phyloP scores from a whole-genome alignment of 2,888 invertebrate species.

The Apeira syringaria region DNA sequence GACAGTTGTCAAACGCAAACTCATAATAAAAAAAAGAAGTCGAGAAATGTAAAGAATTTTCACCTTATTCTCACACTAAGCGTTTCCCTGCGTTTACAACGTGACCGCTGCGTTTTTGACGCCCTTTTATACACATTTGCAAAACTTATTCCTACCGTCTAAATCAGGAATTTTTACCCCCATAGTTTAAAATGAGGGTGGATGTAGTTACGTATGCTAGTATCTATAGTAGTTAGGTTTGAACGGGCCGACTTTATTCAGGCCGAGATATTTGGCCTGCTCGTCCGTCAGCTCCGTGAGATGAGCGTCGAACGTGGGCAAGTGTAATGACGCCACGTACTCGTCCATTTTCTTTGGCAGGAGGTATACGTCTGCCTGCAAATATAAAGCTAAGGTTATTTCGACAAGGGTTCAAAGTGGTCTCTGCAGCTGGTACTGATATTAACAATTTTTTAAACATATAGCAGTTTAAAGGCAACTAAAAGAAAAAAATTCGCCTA shows the following conservation, averaged over 20 bases:
- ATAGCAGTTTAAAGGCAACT: too few relatives aligned
- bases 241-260: slow-evolving; percentile 98
- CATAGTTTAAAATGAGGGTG: background rate
- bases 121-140: slow-evolving; percentile 16
- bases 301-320: slow-evolving; percentile 98
- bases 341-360: slow-evolving; percentile 99
- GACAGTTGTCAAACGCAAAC: too few relatives aligned
- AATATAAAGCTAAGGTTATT: too few relatives aligned
- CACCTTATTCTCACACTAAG: background rate
- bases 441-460: too few relatives aligned
- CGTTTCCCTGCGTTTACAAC: slow-evolving; percentile 16
- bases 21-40: too few relatives aligned
- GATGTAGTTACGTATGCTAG: slow-evolving; percentile 36
- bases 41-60: too few relatives aligned
- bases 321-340: slow-evolving; percentile 97
- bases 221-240: slow-evolving; percentile 99
- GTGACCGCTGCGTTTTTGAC: slow-evolving; percentile 20
- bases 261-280: slow-evolving; percentile 98
- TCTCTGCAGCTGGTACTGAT: too few relatives aligned
- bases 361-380: slow-evolving; percentile 95
- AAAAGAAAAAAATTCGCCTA: too few relatives aligned
- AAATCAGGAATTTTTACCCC: background rate
- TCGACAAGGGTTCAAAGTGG: too few relatives aligned
- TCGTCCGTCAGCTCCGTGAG: slow-evolving; percentile 97
- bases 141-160: background rate